Base-by-base conservation (phyloP, 2,888 invertebrate species). In the Corbicula japonica region DNA sequence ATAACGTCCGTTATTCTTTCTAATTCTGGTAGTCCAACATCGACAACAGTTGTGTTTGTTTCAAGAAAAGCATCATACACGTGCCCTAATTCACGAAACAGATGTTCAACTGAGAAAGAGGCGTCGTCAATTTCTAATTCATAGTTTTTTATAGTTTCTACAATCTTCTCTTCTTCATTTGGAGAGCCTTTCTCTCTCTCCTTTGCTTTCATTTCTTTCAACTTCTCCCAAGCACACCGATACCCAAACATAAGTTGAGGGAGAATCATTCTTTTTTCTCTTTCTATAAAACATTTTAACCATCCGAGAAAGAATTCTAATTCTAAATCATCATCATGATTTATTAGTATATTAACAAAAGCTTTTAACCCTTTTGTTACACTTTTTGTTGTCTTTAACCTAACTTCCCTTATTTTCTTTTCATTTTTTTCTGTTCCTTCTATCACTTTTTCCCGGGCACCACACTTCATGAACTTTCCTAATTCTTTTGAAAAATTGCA, bases 31-130 rank as follows among this genome's bases (percentile, higher is more conserved):
- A 28, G 48, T 30, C 30, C 32, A 48, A 26, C 2, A 1, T 48
- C 3, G 32, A 28, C 1, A n/a, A 26, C n/a, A 12, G 18, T 4
- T 1, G 2, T 2, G 0, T 63, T 26, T 0, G 6, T 3, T 35
- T 28, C 18, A 2, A 48, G 3, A 21, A 46, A 32, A 12, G 76
- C 70, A 23, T 77, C 77, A 46, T 66, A 72, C 15, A 62, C 46
- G 50, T 73, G 72, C 6, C 78, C 78, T 10, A 73, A 41, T 61
- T 78, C 73, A 26, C 78, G 32, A 28, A 68, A 52, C 18, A 65
- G 50, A 56, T 78, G 78, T 52, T 73, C 78, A 2, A 73, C 12
- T 2, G 72, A 66, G 35, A 78, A 68, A 0, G 69, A 72, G 6
- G 63, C 50, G 3, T 62, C 41, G 2, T 58, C 41, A 38, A 76